Conservation (phyloP, 2,797 vertebrate genomes). For the Otolemur crassicaudatus region DNA sequence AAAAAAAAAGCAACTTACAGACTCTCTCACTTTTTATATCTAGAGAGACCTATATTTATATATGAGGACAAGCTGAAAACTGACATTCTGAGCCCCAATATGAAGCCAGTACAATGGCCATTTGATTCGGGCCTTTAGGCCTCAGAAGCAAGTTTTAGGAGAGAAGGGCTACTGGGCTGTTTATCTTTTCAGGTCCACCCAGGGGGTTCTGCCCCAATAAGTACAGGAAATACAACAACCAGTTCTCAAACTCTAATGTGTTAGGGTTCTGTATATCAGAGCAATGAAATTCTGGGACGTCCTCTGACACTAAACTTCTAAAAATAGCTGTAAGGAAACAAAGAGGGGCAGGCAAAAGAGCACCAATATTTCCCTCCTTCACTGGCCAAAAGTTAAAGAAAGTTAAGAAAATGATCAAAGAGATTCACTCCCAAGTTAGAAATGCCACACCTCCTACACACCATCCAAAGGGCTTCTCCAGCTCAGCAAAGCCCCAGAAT, state of each 20-base stretch:
- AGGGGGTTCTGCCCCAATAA: neutral
- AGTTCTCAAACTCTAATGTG: neutral
- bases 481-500: neutral
- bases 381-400: neutral
- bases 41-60: conserved; percentile 89
- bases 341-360: neutral
- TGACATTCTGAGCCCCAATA: conserved; percentile 85
- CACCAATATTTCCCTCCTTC: neutral
- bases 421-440: neutral
- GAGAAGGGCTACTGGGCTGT: conserved; percentile 76
- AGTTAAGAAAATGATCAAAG: neutral
- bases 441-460: neutral
- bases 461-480: conserved; percentile 19
- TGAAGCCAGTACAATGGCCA: conserved; percentile 80
- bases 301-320: conserved; percentile 24
- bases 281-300: neutral
- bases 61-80: conserved; percentile 82
- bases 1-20: conserved; percentile 86
- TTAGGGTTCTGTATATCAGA: neutral
- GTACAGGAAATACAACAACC: neutral
- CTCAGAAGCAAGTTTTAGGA: conserved; percentile 70
- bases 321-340: conserved; percentile 1
- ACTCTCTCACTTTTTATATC: conserved; percentile 87
- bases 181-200: neutral
- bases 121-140: conserved; percentile 82